Percentiles rank a stretch among this genome's conserved stretches.
These are phyloP conservation scores for Tursiops truncatus DNA, from an alignment of 2,113 vertebrate genomes.

Conservation along the genomic window DNA sequence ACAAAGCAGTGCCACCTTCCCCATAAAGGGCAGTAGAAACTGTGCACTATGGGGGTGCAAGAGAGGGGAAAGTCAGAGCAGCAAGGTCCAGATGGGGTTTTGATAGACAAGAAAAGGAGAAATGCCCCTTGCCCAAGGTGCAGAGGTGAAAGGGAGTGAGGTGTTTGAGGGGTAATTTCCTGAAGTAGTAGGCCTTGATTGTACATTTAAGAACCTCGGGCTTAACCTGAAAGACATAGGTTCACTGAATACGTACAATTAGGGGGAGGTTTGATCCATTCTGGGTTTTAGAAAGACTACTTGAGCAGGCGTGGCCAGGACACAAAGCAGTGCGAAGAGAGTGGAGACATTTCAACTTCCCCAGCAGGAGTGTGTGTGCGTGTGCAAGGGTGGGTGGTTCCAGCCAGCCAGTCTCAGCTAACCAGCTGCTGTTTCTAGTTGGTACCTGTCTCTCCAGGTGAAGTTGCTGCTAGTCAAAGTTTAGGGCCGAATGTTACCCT, in stretches of 20 bases:
- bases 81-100: neutral
- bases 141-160: neutral
- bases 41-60: neutral
- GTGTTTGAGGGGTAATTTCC: neutral
- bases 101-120: neutral
- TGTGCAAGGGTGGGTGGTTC: neutral
- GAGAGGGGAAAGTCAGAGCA: neutral
- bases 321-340: neutral
- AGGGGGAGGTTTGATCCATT: neutral
- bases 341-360: neutral
- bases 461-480: neutral
- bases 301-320: no score
- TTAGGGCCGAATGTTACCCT: neutral
- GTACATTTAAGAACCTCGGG: neutral
- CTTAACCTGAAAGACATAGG: neutral
- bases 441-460: neutral
- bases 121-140: neutral
- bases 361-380: neutral
- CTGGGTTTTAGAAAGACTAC: neutral
- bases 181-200: neutral
- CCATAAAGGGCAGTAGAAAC: neutral
- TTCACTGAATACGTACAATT: neutral
- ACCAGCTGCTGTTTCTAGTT: neutral
- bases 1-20: neutral
- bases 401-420: neutral